These are phyloP conservation scores for Acropora yongei DNA, from an alignment of 64 coral and sea anemone species.

Conservation along the genomic window DNA sequence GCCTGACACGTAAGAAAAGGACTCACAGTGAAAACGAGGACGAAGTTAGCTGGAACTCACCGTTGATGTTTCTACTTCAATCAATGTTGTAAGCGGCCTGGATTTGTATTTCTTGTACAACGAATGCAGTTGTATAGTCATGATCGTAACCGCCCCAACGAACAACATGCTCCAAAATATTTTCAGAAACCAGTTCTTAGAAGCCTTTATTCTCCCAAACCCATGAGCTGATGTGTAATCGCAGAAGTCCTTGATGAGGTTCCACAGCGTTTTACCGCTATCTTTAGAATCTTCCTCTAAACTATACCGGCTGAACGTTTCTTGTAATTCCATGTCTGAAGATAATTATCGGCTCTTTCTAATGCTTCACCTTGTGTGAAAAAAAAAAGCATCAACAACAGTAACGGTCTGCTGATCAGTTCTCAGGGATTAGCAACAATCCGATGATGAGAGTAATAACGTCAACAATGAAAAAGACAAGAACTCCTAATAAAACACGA, in stretches of 20 bases:
- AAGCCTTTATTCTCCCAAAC: not conserved
- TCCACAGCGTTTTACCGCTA: no score
- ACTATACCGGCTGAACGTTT: no score
- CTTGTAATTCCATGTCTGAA: not conserved
- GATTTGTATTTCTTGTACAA: conserved; percentile 2
- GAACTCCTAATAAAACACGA: no score
- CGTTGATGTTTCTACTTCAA: not conserved
- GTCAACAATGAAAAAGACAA: no score
- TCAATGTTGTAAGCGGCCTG: conserved; percentile 7
- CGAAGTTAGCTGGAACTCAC: not conserved
- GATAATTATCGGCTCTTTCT: no score
- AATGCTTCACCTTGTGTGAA: no score
- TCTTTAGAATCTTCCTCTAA: not conserved
- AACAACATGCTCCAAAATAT: conserved; percentile 11
- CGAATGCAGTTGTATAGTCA: not conserved
- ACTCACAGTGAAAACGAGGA: no score
- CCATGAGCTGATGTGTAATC: conserved; percentile 28
- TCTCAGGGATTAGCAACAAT: no score
- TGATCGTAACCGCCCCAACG: not conserved
- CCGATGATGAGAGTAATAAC: no score
- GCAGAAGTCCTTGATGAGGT: not conserved
- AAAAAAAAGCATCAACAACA: no score
- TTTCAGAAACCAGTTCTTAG: not conserved
- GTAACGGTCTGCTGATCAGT: no score
- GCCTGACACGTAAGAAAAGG: no score